Conservation (phyloP, 2,888 invertebrate genomes). For the Rhopalosiphum nymphaeae region DNA sequence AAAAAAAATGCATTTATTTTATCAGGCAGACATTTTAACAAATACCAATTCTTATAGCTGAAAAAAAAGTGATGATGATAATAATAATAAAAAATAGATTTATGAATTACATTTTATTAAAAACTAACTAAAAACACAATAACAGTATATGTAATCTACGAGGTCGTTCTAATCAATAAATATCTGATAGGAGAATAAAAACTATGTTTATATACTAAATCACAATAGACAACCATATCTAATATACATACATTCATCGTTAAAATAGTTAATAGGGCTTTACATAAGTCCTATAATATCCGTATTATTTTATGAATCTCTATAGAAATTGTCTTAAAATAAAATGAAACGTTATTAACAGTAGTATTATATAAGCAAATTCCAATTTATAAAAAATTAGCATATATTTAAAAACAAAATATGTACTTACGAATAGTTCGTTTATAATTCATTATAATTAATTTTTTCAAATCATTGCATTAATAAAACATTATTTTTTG, state of each 20-base stretch:
- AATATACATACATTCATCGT: neutral
- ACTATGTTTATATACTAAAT: neutral
- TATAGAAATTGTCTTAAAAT: neutral
- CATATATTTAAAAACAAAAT: neutral
- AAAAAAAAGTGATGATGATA: neutral
- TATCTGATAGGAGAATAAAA: neutral
- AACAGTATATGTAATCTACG: neutral
- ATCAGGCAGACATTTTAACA: neutral
- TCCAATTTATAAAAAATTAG: too few relatives aligned
- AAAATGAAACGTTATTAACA: neutral
- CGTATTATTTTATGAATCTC: neutral
- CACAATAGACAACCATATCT: neutral
- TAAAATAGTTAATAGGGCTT: neutral
- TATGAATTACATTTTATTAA: neutral
- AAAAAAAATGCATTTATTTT: neutral
- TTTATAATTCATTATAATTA: neutral
- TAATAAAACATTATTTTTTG: neutral
- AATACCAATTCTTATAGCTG: neutral
- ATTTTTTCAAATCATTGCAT: neutral
- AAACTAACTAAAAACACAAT: neutral
- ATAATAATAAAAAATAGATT: neutral
- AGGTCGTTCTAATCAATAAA: neutral
- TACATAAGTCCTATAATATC: neutral
- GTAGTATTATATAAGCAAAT: neutral
- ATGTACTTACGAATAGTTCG: neutral